phyloP scores from a whole-genome alignment of 2,888 invertebrate genomes.

The Alcis repandata region DNA sequence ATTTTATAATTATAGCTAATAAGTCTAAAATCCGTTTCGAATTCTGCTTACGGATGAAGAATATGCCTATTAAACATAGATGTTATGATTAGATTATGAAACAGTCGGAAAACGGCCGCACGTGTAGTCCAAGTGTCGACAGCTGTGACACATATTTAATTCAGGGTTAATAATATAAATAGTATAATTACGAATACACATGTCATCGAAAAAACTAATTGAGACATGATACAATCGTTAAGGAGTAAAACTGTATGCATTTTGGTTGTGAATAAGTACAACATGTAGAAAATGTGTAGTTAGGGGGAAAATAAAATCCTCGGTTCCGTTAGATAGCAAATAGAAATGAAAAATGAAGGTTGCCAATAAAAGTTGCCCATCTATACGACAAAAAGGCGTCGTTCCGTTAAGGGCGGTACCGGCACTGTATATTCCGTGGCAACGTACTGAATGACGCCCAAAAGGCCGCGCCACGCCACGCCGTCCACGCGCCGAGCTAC shows the following conservation, averaged over 20 bases:
- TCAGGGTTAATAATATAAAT: conserved; percentile 27
- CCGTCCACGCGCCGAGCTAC: conserved; percentile 73
- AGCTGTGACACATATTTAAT: conserved; percentile 30
- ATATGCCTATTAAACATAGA: conserved; percentile 16
- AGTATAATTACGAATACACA: background rate
- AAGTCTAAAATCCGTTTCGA: background rate
- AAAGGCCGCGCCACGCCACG: conserved; percentile 57
- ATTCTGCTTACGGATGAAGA: conserved; percentile 24
- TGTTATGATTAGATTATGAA: conserved; percentile 16
- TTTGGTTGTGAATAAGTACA: too few species aligned
- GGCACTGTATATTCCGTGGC: background rate
- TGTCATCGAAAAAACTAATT: conserved; percentile 7
- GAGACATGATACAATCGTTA: background rate
- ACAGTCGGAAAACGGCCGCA: conserved; percentile 23
- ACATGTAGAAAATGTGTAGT: too few species aligned
- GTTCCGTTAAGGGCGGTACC: conserved; percentile 24
- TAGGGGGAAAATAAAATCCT: too few species aligned
- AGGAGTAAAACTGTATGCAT: too few species aligned
- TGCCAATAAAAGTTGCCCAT: background rate
- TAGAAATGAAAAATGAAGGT: too few species aligned
- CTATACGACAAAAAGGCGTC: background rate
- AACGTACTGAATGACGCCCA: conserved; percentile 51
- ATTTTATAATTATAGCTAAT: background rate
- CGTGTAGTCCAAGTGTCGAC: conserved; percentile 22
- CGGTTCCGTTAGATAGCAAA: too few species aligned